phyloP scores from a whole-genome alignment of 2,113 vertebrate species.

The Campylorhamphus procurvoides region DNA sequence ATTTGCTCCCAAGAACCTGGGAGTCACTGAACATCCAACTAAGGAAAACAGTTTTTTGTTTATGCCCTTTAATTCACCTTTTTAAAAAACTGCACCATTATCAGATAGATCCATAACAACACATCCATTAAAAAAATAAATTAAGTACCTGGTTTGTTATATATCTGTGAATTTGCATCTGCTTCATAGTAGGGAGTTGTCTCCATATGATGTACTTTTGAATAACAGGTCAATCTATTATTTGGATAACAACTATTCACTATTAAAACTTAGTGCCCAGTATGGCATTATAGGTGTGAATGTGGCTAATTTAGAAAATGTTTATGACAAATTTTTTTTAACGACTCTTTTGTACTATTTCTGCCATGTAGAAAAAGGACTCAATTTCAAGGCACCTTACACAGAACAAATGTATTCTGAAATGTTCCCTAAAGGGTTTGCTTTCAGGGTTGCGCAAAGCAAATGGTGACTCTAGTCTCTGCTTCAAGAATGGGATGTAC shows the following conservation, averaged over 20 bases:
- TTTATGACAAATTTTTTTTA: background rate
- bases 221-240: background rate
- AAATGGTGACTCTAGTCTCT: background rate
- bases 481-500: background rate
- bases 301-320: background rate
- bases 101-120: background rate
- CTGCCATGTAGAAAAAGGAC: background rate
- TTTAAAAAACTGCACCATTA: background rate
- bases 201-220: background rate
- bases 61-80: background rate
- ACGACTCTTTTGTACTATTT: background rate
- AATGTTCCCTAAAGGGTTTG: background rate
- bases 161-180: background rate
- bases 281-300: background rate
- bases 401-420: background rate
- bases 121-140: accelerated
- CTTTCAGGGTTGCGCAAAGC: background rate
- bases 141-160: background rate
- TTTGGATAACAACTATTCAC: background rate
- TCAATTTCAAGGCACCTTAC: background rate
- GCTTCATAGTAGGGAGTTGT: background rate
- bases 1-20: background rate
- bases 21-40: background rate
- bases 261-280: background rate
- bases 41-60: background rate